Conservation (phyloP, 2,888 invertebrate species). For the Lottia gigantea region DNA sequence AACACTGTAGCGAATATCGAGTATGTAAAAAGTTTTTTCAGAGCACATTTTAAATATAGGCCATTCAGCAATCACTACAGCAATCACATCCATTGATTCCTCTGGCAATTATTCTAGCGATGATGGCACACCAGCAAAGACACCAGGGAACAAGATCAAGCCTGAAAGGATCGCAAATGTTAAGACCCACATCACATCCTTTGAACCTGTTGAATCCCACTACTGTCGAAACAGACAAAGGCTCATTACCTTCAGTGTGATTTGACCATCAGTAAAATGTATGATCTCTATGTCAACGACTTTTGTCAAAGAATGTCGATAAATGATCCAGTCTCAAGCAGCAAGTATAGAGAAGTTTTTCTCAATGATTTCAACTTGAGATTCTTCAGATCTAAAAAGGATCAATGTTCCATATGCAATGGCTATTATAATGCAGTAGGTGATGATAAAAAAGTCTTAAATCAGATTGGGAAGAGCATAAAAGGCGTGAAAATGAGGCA, state of each 20-base stretch:
- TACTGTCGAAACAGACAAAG: constrained; percentile 1
- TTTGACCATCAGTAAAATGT: not conserved
- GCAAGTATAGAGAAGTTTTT: not conserved
- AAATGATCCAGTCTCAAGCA: not conserved
- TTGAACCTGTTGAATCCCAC: too few species aligned
- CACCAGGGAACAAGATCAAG: not conserved
- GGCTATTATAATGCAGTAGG: not conserved
- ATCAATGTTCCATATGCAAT: constrained; percentile 3
- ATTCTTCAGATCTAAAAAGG: not conserved
- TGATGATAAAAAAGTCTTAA: not conserved
- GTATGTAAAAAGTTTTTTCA: constrained; percentile 1
- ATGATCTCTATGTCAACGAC: not conserved
- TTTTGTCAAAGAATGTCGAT: not conserved
- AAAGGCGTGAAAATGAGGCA: not conserved
- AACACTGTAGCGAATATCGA: not conserved
- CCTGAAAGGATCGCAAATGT: not conserved
- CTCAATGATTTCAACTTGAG: not conserved
- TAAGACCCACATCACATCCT: not conserved
- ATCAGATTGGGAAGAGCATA: not conserved
- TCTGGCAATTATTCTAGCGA: constrained; percentile 3
- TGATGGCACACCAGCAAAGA: not conserved
- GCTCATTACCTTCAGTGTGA: not conserved
- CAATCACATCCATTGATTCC: not conserved
- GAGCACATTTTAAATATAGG: not conserved
- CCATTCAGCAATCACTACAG: not conserved